phyloP scores from a whole-genome alignment of 2,113 vertebrate species.

The Sylvietta virens region DNA sequence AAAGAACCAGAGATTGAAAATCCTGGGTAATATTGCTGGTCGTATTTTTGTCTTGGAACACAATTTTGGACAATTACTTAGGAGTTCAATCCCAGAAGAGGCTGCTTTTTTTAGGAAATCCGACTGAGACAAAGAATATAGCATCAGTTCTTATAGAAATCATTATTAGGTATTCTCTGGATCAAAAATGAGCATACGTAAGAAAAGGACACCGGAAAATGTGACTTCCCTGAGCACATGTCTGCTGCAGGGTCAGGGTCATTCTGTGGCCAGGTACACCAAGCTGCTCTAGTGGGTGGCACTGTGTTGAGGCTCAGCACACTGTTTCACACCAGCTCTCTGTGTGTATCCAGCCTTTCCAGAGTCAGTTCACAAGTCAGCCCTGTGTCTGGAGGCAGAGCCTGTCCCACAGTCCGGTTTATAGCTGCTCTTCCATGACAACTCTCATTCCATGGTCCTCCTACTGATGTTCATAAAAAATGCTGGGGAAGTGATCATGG shows the following conservation, averaged over 20 bases:
- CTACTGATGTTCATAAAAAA: not conserved
- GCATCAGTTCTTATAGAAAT: not conserved
- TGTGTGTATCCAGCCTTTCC: not conserved
- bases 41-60: not conserved
- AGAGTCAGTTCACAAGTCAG: not conserved
- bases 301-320: not conserved
- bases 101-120: not conserved
- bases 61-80: not conserved
- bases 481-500: not conserved
- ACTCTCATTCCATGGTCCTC: not conserved
- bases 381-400: not conserved
- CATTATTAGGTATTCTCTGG: not conserved
- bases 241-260: not conserved
- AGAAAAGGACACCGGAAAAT: not conserved
- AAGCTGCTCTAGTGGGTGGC: not conserved
- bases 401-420: not conserved
- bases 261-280: not conserved
- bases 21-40: not conserved
- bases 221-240: not conserved
- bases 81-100: not conserved
- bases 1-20: not conserved
- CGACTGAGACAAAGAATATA: not conserved
- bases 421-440: not conserved
- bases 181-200: not conserved
- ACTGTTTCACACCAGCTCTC: not conserved